phyloP scores from a whole-genome alignment of 2,888 invertebrate genomes.

The Zygothrica quintamaculata region DNA sequence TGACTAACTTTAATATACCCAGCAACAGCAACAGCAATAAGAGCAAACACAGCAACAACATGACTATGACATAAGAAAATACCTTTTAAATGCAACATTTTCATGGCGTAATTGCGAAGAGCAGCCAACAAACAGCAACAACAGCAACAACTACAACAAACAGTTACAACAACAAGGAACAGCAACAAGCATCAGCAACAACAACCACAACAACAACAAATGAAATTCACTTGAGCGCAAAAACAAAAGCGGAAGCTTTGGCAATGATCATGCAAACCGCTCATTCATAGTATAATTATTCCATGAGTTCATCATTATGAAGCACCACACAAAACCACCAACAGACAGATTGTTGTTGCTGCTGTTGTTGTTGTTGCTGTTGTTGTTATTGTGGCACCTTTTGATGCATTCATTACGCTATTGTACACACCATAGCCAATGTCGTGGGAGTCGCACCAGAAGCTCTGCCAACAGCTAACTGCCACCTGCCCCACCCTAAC shows the following conservation, averaged over 20 bases:
- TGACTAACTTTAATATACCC: constrained; percentile 36
- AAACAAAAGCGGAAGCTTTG: constrained; percentile 81
- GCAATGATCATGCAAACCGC: constrained; percentile 81
- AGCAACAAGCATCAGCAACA: constrained; percentile 15
- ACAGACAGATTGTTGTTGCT: constrained; percentile 12
- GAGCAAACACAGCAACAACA: constrained; percentile 34
- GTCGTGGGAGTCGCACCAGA: constrained; percentile 69
- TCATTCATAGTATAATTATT: constrained; percentile 82
- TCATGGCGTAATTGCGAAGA: constrained; percentile 77
- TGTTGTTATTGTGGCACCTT: constrained; percentile 55
- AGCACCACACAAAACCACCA: constrained; percentile 28
- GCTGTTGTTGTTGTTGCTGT: constrained; percentile 11
- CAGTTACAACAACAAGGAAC: background rate
- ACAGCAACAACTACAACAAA: constrained; percentile 25
- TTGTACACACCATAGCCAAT: constrained; percentile 63
- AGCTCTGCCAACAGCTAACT: background rate
- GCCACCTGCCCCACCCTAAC: background rate
- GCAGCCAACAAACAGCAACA: constrained; percentile 32
- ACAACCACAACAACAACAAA: constrained; percentile 30
- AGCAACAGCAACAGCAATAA: too few species aligned
- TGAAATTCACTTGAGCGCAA: constrained; percentile 62
- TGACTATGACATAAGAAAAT: constrained; percentile 77
- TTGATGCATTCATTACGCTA: constrained; percentile 62
- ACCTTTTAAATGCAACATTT: constrained; percentile 78
- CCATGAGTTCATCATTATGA: constrained; percentile 77